A percentile compares a stretch with the other conserved stretches of the same genome.
Evolutionary conservation across 1,140 invertebrate species (phyloP).

Genomic region (Drosophila sechellia): DNA sequence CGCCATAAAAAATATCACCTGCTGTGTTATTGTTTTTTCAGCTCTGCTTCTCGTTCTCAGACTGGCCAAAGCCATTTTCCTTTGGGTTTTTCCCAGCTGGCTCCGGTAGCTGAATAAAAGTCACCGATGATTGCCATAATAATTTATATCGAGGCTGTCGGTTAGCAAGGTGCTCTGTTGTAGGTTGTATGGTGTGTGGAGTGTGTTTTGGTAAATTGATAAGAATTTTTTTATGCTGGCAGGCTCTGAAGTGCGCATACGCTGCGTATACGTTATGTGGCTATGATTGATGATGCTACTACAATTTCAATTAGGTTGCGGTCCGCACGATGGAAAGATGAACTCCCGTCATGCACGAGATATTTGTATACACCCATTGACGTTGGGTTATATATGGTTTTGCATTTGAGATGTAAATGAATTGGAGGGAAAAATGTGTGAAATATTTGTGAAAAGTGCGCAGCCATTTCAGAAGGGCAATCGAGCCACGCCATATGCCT

Average conservation of each 20-base stretch:
- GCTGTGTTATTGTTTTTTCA: slow-evolving; percentile 77
- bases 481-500: slow-evolving; percentile 2
- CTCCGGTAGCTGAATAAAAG: slow-evolving; percentile 61
- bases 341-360: slow-evolving; percentile 32
- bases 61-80: slow-evolving; percentile 7
- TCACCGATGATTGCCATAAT: slow-evolving; percentile 79
- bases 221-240: slow-evolving; percentile 67
- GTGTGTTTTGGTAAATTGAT: slow-evolving; percentile 67
- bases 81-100: slow-evolving; percentile 21
- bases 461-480: not conserved
- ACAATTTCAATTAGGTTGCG: slow-evolving; percentile 70
- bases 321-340: slow-evolving; percentile 27
- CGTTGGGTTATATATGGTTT: slow-evolving; percentile 29
- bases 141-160: slow-evolving; percentile 62
- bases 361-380: slow-evolving; percentile 39
- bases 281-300: slow-evolving; percentile 73
- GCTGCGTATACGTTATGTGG: slow-evolving; percentile 46
- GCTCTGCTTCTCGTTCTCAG: slow-evolving; percentile 2
- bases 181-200: slow-evolving; percentile 1
- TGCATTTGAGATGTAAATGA: slow-evolving; percentile 29
- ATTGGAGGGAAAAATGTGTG: slow-evolving; percentile 4
- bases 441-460: slow-evolving; percentile 17
- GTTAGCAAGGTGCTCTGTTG: not conserved
- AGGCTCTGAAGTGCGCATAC: slow-evolving; percentile 48
- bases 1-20: slow-evolving; percentile 72